These are phyloP conservation scores for Scaptomyza pallida DNA, from an alignment of 1,140 invertebrate species.

Conservation along the genomic window DNA sequence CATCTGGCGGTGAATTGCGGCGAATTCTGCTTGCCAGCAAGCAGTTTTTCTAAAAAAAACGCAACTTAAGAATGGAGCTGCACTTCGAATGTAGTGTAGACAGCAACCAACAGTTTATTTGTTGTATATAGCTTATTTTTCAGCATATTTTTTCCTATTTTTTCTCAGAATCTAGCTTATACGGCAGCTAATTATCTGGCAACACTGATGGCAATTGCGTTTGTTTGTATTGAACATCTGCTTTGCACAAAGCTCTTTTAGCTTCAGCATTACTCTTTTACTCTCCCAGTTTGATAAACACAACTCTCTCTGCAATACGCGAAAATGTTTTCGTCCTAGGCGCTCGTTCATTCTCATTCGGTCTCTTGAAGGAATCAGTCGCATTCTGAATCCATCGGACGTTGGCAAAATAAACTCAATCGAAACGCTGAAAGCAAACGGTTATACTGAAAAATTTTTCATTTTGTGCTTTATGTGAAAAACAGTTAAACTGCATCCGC, in stretches of 20 bases:
- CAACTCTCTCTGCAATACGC: conserved; percentile 7
- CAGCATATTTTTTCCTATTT: too few species aligned
- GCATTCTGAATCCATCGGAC: conserved; percentile 63
- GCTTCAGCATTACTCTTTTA: background rate
- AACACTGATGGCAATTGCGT: background rate
- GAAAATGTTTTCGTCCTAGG: conserved; percentile 66
- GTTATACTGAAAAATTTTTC: conserved; percentile 47
- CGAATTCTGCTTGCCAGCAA: too few species aligned
- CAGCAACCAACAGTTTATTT: too few species aligned
- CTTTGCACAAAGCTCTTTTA: conserved; percentile 25
- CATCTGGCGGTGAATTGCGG: too few species aligned
- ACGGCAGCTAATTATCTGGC: too few species aligned
- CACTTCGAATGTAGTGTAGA: too few species aligned
- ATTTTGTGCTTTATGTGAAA: conserved; percentile 41
- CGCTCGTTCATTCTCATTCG: conserved; percentile 72
- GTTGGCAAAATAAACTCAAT: conserved; percentile 47
- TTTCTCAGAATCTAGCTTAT: too few species aligned
- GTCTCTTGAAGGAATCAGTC: conserved; percentile 77
- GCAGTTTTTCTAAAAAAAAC: too few species aligned
- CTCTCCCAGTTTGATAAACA: conserved; percentile 1
- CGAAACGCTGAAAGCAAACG: conserved; percentile 66
- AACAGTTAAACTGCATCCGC: conserved; percentile 24
- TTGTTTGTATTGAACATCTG: background rate
- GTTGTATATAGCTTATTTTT: too few species aligned
- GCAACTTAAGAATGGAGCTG: too few species aligned